These are phyloP conservation scores for Porites cylindrica DNA, from an alignment of 92 coral and sea anemone genomes.

Conservation along the genomic window DNA sequence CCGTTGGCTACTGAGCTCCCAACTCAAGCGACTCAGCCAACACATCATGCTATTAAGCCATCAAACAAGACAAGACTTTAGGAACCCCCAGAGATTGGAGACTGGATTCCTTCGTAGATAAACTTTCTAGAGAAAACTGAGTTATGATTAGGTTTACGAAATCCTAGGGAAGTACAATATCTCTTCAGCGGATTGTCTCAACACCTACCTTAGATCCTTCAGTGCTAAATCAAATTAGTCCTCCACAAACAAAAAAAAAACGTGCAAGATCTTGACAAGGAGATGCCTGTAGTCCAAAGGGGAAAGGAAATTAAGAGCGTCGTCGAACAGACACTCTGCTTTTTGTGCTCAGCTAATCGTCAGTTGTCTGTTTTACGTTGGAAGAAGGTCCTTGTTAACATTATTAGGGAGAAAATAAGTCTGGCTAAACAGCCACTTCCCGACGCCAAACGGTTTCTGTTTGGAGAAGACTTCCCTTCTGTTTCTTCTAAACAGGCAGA, in stretches of 20 bases:
- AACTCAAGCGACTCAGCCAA: too few relatives aligned
- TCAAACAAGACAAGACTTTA: not conserved
- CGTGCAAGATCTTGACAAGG: slow-evolving; percentile 58
- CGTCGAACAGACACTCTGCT: slow-evolving; percentile 47
- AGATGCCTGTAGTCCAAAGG: slow-evolving; percentile 51
- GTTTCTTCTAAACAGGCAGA: slow-evolving; percentile 5
- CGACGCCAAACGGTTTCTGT: slow-evolving; percentile 52
- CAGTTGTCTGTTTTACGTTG: slow-evolving; percentile 43
- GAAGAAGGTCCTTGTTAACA: slow-evolving; percentile 37
- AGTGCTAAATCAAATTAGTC: slow-evolving; percentile 44
- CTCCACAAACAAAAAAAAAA: slow-evolving; percentile 38
- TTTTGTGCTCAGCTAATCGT: slow-evolving; percentile 56
- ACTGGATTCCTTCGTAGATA: slow-evolving; percentile 34
- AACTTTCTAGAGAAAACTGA: slow-evolving; percentile 44
- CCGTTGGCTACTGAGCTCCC: too few relatives aligned
- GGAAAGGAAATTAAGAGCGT: slow-evolving; percentile 42
- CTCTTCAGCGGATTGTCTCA: slow-evolving; percentile 51
- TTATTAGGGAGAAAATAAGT: slow-evolving; percentile 46
- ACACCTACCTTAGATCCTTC: slow-evolving; percentile 53
- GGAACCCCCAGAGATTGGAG: not conserved
- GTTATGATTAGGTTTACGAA: slow-evolving; percentile 50
- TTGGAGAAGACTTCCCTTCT: slow-evolving; percentile 54
- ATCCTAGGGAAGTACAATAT: slow-evolving; percentile 49
- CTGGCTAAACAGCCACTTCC: slow-evolving; percentile 59
- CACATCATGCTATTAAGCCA: too few relatives aligned